phyloP scores from a whole-genome alignment of 1,140 invertebrate species.

The Luehdorfia chinensis region DNA sequence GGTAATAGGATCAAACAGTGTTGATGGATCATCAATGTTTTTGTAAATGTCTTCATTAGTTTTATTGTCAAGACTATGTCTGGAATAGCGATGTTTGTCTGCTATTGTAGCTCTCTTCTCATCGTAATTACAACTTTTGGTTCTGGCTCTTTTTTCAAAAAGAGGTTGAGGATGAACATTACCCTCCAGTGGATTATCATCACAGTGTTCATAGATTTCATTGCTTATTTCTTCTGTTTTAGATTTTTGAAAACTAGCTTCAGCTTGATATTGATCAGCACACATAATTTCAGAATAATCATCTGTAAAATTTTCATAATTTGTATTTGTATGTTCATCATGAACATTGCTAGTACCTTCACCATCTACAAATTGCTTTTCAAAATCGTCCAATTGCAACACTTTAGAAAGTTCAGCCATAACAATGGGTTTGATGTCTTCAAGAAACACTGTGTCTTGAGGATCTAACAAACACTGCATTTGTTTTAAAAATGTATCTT shows the following conservation, averaged over 20 bases:
- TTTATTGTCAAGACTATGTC: conserved; percentile 31
- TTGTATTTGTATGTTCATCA: conserved; percentile 26
- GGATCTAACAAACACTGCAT: conserved; percentile 69
- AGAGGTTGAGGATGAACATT: conserved; percentile 26
- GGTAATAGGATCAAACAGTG: conserved; percentile 42
- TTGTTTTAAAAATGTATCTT: conserved; percentile 71
- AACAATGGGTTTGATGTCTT: conserved; percentile 69
- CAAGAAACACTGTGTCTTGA: conserved; percentile 63
- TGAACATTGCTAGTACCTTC: conserved; percentile 21
- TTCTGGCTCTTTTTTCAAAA: conserved; percentile 40
- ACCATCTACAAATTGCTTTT: conserved; percentile 27
- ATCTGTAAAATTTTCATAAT: conserved; percentile 29
- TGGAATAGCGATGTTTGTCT: conserved; percentile 23
- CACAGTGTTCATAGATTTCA: conserved; percentile 18
- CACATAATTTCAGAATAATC: conserved; percentile 16
- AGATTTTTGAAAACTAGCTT: conserved; percentile 19
- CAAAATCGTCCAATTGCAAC: conserved; percentile 53
- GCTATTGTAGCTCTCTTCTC: conserved; percentile 23
- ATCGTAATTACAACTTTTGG: conserved; percentile 30
- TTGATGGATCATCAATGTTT: conserved; percentile 18
- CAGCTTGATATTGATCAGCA: conserved; percentile 20
- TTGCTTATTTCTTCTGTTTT: conserved; percentile 13
- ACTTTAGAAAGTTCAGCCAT: conserved; percentile 64
- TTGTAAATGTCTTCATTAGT: conserved; percentile 23
- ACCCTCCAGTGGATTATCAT: conserved; percentile 11